Evolutionary conservation across 2,797 vertebrate genomes (phyloP).

Genomic region (Cirrhinus molitorella): DNA sequence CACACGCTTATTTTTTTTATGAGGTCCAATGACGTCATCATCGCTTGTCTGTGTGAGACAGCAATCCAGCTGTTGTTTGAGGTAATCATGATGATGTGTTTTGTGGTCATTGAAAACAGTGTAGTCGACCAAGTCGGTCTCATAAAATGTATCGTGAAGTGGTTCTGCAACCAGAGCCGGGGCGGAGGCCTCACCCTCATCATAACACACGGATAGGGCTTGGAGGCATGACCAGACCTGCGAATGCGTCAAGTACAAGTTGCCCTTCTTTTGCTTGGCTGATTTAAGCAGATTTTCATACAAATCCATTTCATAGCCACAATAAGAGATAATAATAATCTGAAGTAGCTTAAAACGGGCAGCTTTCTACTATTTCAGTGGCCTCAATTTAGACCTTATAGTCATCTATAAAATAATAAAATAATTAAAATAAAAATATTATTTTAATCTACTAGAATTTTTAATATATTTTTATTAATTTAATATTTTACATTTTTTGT

Average conservation of each 20-base stretch:
- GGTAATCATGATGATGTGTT: conserved; percentile 47
- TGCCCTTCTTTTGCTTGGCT: not conserved
- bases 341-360: not conserved
- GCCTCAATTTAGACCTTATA: not conserved
- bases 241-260: conserved; percentile 9
- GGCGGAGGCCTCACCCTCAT: not conserved
- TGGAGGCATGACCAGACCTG: conserved; percentile 37
- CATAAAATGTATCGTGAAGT: not conserved
- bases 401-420: not conserved
- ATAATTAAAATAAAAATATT: too few relatives aligned
- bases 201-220: not conserved
- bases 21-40: conserved; percentile 41
- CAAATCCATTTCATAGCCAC: conserved; percentile 1
- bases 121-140: conserved; percentile 2
- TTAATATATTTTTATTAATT: not conserved
- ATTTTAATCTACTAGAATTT: not conserved
- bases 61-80: conserved; percentile 47
- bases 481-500: too few relatives aligned
- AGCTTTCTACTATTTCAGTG: not conserved
- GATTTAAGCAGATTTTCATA: not conserved
- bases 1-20: conserved; percentile 23
- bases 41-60: conserved; percentile 15
- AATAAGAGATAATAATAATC: not conserved
- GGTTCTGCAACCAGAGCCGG: not conserved
- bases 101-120: conserved; percentile 34